These are phyloP conservation scores for Bombus confusus DNA, from an alignment of 1,140 invertebrate species.

Conservation along the genomic window DNA sequence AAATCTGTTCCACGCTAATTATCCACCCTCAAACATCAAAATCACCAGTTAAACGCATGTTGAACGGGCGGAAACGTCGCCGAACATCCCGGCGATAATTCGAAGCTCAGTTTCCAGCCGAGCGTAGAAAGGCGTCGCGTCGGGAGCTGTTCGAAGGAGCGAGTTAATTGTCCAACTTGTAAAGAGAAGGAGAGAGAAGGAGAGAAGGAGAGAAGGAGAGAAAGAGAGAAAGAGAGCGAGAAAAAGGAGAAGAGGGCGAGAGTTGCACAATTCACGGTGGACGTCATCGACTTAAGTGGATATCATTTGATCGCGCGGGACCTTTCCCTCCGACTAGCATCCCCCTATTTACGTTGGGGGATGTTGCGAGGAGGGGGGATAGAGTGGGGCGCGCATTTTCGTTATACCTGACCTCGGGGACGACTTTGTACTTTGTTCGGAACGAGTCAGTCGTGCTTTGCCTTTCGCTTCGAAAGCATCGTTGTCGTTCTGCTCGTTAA, in stretches of 20 bases:
- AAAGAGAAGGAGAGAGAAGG: not conserved
- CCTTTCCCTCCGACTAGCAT: conserved; percentile 16
- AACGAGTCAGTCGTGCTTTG: conserved; percentile 45
- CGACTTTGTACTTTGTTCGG: conserved; percentile 42
- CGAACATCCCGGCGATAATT: not conserved
- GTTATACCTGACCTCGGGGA: conserved; percentile 29
- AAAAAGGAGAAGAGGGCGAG: too few relatives aligned
- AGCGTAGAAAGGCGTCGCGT: not conserved
- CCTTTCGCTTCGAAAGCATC: conserved; percentile 19
- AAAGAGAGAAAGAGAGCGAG: not conserved
- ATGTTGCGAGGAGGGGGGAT: not conserved
- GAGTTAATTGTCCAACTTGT: conserved; percentile 12
- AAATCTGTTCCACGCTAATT: not conserved
- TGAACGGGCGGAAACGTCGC: too few relatives aligned
- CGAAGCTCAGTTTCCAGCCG: not conserved
- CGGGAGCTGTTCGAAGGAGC: not conserved
- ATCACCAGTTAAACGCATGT: not conserved
- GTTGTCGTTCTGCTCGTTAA: conserved; percentile 2
- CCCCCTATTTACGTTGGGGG: conserved; percentile 33
- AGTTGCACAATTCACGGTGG: not conserved
- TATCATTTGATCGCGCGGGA: conserved; percentile 31
- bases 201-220: too few relatives aligned
- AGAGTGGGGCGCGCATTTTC: conserved; percentile 31
- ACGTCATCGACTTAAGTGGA: conserved; percentile 45
- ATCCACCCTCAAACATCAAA: not conserved